These are phyloP conservation scores for Melanerpes aurifrons DNA, from an alignment of 2,113 vertebrate species.

Conservation along the genomic window DNA sequence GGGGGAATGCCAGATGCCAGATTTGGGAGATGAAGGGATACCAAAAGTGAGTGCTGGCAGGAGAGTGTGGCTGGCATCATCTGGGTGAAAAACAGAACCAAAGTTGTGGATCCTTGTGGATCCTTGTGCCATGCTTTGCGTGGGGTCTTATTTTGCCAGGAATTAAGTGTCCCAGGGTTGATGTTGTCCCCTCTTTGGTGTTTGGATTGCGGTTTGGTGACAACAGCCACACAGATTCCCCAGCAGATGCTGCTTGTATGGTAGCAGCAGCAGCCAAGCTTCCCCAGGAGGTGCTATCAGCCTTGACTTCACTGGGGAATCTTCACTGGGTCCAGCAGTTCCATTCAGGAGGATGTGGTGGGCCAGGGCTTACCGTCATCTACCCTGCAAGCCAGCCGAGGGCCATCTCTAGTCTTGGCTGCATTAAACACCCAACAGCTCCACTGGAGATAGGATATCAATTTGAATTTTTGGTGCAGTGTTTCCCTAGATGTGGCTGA, in stretches of 20 bases:
- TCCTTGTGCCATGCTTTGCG: not conserved
- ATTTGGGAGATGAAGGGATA: not conserved
- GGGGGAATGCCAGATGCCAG: not conserved
- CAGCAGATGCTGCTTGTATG: not conserved
- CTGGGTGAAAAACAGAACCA: not conserved
- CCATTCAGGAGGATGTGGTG: not conserved
- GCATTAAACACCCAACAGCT: not conserved
- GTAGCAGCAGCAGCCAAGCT: not conserved
- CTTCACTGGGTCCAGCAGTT: not conserved
- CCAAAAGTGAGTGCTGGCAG: not conserved
- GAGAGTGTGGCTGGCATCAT: accelerated
- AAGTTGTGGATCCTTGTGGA: accelerated
- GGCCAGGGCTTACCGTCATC: not conserved
- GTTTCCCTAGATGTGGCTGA: not conserved
- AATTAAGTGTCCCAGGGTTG: not conserved
- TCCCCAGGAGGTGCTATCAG: not conserved
- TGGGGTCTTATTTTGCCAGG: accelerated
- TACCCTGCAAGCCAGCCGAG: accelerated
- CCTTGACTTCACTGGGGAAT: not conserved
- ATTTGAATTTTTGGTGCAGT: not conserved
- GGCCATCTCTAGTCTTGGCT: not conserved
- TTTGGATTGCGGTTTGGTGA: not conserved
- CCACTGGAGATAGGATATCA: not conserved
- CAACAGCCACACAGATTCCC: not conserved
- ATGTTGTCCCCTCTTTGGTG: not conserved